These are phyloP conservation scores for Cephus cinctus DNA, from an alignment of 1,140 invertebrate genomes.

Conservation along the genomic window DNA sequence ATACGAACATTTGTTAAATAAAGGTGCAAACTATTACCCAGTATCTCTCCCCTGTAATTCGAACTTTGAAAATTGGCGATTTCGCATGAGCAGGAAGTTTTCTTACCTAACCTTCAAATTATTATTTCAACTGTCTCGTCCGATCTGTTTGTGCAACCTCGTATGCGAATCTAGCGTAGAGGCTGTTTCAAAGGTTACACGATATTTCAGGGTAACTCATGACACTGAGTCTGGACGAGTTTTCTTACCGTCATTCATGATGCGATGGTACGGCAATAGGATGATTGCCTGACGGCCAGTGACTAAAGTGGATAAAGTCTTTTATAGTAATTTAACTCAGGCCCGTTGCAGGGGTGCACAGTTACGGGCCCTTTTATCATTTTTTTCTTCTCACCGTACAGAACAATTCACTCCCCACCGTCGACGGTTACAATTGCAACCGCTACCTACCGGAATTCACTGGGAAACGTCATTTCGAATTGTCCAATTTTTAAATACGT, in stretches of 20 bases:
- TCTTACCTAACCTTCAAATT: too few species aligned
- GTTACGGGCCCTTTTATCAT: conserved; percentile 23
- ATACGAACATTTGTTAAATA: too few species aligned
- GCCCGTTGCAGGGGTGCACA: conserved; percentile 34
- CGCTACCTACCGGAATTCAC: too few species aligned
- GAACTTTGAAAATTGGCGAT: background rate
- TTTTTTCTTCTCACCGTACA: too few species aligned
- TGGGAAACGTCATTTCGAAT: conserved; percentile 6
- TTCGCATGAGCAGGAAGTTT: too few species aligned
- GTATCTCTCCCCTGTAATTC: background rate
- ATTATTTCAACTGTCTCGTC: background rate
- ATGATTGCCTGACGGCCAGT: conserved; percentile 47
- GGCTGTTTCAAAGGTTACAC: background rate
- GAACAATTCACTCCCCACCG: too few species aligned
- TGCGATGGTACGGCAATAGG: conserved; percentile 47
- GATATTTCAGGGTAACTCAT: conserved; percentile 40
- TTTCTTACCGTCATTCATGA: conserved; percentile 53
- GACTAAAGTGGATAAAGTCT: conserved; percentile 54
- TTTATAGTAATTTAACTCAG: conserved; percentile 46
- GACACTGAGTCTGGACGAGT: conserved; percentile 31
- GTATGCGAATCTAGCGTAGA: background rate
- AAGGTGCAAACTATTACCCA: background rate
- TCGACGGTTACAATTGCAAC: too few species aligned
- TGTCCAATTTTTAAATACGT: conserved; percentile 18
- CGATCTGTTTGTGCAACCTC: background rate